Evolutionary conservation across 1,140 invertebrate species (phyloP).

Genomic region (Heliconius nattereri): DNA sequence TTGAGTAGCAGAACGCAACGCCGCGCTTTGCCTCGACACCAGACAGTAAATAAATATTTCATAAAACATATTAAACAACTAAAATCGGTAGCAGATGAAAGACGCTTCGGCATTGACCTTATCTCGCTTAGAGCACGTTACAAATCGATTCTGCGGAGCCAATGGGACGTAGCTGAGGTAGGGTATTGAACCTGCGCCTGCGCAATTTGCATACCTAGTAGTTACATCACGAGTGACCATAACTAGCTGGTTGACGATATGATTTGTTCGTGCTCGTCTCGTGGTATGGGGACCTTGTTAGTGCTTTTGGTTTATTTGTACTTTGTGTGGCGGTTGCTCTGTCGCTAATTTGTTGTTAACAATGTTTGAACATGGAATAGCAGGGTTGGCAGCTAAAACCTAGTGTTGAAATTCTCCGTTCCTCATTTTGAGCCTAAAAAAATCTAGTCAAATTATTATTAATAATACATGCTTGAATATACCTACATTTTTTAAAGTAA

Average conservation of each 20-base stretch:
- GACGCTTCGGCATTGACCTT: slow-evolving; percentile 63
- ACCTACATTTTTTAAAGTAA: neutral
- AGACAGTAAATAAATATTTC: too few relatives aligned
- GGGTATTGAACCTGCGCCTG: slow-evolving; percentile 58
- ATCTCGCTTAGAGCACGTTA: slow-evolving; percentile 57
- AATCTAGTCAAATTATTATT: too few relatives aligned
- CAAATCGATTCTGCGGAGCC: slow-evolving; percentile 60
- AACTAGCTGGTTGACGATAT: slow-evolving; percentile 60
- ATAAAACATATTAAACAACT: slow-evolving; percentile 23
- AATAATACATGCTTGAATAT: too few relatives aligned
- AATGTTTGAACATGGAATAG: neutral
- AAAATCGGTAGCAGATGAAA: slow-evolving; percentile 60
- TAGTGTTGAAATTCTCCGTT: too few relatives aligned
- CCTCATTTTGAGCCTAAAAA: too few relatives aligned
- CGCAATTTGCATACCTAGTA: slow-evolving; percentile 66
- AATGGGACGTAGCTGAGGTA: slow-evolving; percentile 53
- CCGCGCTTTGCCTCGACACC: too few relatives aligned
- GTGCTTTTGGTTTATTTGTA: slow-evolving; percentile 38
- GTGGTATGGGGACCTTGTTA: slow-evolving; percentile 54
- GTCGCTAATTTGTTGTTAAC: neutral
- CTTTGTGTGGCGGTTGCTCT: neutral
- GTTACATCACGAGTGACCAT: slow-evolving; percentile 65
- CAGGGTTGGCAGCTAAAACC: too few relatives aligned
- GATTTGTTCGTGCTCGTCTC: slow-evolving; percentile 55
- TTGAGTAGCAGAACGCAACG: too few relatives aligned